These are phyloP conservation scores for Lagopus leucura DNA, from an alignment of 2,113 vertebrate genomes.

Conservation along the genomic window DNA sequence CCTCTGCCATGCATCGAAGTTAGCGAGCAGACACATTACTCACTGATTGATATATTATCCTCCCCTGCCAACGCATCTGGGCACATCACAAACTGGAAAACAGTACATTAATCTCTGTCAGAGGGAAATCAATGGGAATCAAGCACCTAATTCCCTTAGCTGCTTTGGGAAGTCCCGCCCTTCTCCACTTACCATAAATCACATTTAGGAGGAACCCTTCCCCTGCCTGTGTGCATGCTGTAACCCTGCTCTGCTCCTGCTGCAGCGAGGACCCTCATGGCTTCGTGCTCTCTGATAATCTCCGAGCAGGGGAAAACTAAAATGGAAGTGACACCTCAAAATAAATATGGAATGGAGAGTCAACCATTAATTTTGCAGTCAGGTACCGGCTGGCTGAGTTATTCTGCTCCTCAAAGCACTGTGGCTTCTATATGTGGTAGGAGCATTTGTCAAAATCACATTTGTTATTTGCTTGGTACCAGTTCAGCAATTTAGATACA, in stretches of 20 bases:
- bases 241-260: background rate
- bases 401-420: background rate
- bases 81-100: slow-evolving; percentile 30
- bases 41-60: slow-evolving; percentile 68
- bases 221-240: background rate
- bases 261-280: background rate
- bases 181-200: slow-evolving; percentile 63
- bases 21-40: slow-evolving; percentile 52
- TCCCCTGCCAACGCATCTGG: slow-evolving; percentile 65
- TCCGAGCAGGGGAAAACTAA: background rate
- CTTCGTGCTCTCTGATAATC: background rate
- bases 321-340: background rate
- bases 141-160: slow-evolving; percentile 68
- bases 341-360: background rate
- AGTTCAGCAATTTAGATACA: slow-evolving; percentile 36
- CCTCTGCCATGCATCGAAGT: background rate
- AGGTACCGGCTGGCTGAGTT: background rate
- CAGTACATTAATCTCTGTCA: slow-evolving; percentile 73
- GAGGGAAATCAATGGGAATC: slow-evolving; percentile 67
- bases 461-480: slow-evolving; percentile 13
- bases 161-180: slow-evolving; percentile 55
- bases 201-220: slow-evolving; percentile 38
- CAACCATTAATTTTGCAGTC: background rate
- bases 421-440: background rate
- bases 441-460: slow-evolving; percentile 36